Base-by-base conservation (phyloP, 2,888 invertebrate genomes). In the Teinopalpus imperialis region DNA sequence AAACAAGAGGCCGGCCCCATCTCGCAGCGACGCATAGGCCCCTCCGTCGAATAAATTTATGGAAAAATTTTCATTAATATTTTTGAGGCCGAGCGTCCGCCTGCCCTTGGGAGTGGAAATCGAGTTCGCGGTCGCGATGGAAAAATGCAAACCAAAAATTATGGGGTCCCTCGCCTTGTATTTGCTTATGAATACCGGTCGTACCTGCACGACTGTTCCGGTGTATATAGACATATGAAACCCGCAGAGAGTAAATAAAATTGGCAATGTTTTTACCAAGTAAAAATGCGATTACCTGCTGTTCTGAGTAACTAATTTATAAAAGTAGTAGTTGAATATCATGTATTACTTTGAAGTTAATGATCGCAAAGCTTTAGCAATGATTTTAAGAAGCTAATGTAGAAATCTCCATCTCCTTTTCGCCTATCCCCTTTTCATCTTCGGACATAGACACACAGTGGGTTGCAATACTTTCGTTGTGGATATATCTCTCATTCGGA, bases 21-120 rank as follows among this genome's bases (percentile, higher is more conserved):
- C 73, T 73, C 71, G 68, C 61, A 69, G 71, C 74, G 76, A 75
- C 74, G 77, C 74, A 66, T 74, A 73, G 77, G 76, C 76, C 87
- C 86, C 85, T 83, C 82, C 77, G 74, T 78, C 81, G 83, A 82
- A 88, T 88, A 88, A 88, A 88, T 88, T 88, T 88, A 88, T 88
- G 88, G 87, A 88, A 87, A 88, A 88, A 85, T 81, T 88, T 88
- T 88, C 88, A 88, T 88, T 88, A 87, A 87, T 88, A 88, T 88
- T 88, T 87, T 86, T 80, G 85, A 85, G 82, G 81, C 83, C 81
- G 81, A 72, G 72, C 81, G 83, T 75, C 78, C 85, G 81, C 61
- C 69, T 73, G 85, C 87, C 88, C 87, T 77, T 81, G 87, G 88
- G 87, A 87, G 74, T 76, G 76, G 69, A 75, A 83, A 83, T 83